A percentile compares a stretch with the other conserved stretches of the same genome.
Conservation (phyloP, 2,888 invertebrate genomes). For the Polia nebulosa region DNA sequence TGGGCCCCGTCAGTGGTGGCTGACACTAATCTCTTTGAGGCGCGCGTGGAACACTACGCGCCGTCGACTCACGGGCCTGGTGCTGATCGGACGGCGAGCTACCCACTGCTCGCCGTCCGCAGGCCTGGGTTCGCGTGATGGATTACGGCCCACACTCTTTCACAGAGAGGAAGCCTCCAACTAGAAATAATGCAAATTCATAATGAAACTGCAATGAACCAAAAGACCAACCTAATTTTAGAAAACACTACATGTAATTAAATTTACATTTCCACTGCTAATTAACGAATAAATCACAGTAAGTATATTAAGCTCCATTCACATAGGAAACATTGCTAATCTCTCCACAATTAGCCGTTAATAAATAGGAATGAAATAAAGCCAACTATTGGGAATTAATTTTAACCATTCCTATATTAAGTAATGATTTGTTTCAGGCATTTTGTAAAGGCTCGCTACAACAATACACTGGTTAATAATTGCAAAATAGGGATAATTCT, state of each 20-base stretch:
- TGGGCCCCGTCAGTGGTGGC: too few relatives aligned
- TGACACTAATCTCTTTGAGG: too few relatives aligned
- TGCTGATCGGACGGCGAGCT: too few relatives aligned
- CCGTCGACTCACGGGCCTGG: too few relatives aligned
- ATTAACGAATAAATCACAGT: slow-evolving; percentile 31
- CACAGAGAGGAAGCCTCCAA: too few relatives aligned
- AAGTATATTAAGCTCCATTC: slow-evolving; percentile 26
- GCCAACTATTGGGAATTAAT: slow-evolving; percentile 49
- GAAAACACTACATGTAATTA: background rate
- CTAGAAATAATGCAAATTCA: too few relatives aligned
- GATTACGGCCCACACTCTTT: too few relatives aligned
- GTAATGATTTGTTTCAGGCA: slow-evolving; percentile 36
- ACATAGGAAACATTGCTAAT: slow-evolving; percentile 39
- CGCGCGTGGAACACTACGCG: too few relatives aligned
- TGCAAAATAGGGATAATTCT: too few relatives aligned
- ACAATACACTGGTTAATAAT: too few relatives aligned
- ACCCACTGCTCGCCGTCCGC: too few relatives aligned
- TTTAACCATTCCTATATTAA: slow-evolving; percentile 26
- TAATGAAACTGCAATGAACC: background rate
- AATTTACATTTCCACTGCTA: slow-evolving; percentile 9
- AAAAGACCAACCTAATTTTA: background rate
- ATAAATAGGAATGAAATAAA: slow-evolving; percentile 33
- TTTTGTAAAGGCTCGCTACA: slow-evolving; percentile 39
- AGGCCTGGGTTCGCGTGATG: too few relatives aligned
- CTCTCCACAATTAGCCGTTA: slow-evolving; percentile 45